Percentiles rank a stretch among this genome's conserved stretches.
These are phyloP conservation scores for Apogon talboti DNA, from an alignment of 2,797 vertebrate genomes.

Conservation along the genomic window DNA sequence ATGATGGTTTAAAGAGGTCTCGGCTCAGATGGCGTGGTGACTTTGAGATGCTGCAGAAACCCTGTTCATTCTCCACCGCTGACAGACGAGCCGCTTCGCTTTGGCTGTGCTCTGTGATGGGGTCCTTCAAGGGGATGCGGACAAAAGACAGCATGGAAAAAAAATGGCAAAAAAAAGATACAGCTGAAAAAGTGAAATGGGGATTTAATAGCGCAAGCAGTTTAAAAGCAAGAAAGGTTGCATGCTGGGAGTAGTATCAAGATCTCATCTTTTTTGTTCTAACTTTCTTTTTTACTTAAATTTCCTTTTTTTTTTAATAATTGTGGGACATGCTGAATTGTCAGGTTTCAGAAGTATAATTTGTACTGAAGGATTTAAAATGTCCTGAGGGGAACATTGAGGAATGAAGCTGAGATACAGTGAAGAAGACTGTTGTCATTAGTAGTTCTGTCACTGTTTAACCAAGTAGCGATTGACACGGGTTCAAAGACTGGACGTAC, in stretches of 20 bases:
- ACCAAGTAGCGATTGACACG: constrained; percentile 42
- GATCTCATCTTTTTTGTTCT: neutral
- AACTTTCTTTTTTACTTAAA: neutral
- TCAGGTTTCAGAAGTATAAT: constrained; percentile 17
- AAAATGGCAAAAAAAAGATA: constrained; percentile 16
- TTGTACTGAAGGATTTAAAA: neutral
- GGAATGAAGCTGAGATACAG: constrained; percentile 5
- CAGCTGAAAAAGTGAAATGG: constrained; percentile 10
- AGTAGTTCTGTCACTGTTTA: constrained; percentile 63
- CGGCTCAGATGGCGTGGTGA: constrained; percentile 25
- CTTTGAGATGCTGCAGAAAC: constrained; percentile 21
- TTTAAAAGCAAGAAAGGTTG: constrained; percentile 5
- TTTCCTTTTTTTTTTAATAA: neutral
- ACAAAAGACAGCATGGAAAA: constrained; percentile 20
- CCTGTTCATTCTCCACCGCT: constrained; percentile 22
- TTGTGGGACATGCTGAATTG: neutral
- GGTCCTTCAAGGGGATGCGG: constrained; percentile 22
- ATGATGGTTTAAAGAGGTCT: constrained; percentile 8
- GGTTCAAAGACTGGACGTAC: neutral
- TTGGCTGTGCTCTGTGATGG: neutral
- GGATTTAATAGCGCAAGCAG: constrained; percentile 15
- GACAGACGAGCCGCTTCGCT: constrained; percentile 1
- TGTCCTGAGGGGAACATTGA: constrained; percentile 43
- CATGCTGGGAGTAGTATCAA: constrained; percentile 1
- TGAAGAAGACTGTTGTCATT: constrained; percentile 20